Base-by-base conservation (phyloP, 1,140 invertebrate genomes). In the Bombyx mori region DNA sequence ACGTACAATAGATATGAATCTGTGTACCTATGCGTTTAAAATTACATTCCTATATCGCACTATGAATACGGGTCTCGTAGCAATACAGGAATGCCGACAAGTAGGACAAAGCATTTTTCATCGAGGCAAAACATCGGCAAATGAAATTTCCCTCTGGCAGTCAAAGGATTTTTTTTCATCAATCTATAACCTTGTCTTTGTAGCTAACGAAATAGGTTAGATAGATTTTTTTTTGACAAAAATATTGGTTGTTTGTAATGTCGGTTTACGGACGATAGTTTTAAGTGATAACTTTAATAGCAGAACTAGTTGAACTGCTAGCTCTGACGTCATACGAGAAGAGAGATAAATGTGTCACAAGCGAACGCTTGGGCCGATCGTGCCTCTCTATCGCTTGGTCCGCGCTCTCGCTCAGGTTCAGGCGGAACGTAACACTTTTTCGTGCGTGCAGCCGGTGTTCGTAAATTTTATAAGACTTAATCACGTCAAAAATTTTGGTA, bases 51-150 rank as follows among this genome's bases (percentile, higher is more conserved):
- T 47, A 10, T 7, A 10, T 10, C 45, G 8, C n/a, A 47, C 8
- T 10, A 47, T 47, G 45, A 47, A 10, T 47, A 12, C 8, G 45
- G 8, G n/a, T 8, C n/a, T 7, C 8, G 45, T 2, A 10, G 45
- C 8, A 47, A 47, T 2, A 2, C 8, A 10, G n/a, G n/a, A 12
- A 47, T 12, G 42, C 50, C 12, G 43, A 49, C 44, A 53, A 61
- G 52, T 48, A 48, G 59, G 42, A 51, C 54, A 48, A 53, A 61
- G 59, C 59, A 61, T 61, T 61, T 53, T 56, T 61, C 54, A 56
- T 56, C 49, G 53, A 44, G 8, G 35, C 51, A 2, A 52, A 52
- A 52, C 44, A 52, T 49, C 26, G 18, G 42, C 52, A 49, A 55
- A 55, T 55, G 47, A 58, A 58, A 60, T 55, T 45, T 45, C 47